Evolutionary conservation across 2,797 vertebrate species (phyloP), one percentile per base, ranked within the genome.

Genomic region (Pygocentrus nattereri): DNA sequence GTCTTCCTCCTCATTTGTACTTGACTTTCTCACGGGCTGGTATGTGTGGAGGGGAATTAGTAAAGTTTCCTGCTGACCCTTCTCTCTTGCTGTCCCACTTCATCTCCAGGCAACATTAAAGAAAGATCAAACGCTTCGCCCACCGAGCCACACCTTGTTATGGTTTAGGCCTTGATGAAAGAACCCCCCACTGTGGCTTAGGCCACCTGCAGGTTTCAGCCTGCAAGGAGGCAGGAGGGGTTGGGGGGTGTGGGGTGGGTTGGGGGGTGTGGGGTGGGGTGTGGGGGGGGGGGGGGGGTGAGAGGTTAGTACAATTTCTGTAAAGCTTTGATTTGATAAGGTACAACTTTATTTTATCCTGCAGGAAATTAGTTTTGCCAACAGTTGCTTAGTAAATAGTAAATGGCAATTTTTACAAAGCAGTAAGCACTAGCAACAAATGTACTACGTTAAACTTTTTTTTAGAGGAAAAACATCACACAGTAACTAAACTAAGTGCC

Each of bases 91-190:
- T 74, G 61, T 23, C 62, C 44, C 34, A 41, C 83, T 78, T 84
- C 74, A 78, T 81, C 74, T 65, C 71, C 50, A 73, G 41, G n/a
- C 62, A 81, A 21, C 61, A 74, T 81, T 74, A 80, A 84, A 64
- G 49, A 78, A 84, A 81, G 70, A 81, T 78, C 25, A 81, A 77
- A 84, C 58, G 31, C 76, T 19, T 52, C 13, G 25, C 54, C 61
- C 34, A n/a, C 16, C 50, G n/a, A 49, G 25, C 62, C 69, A 74
- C 65, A 78, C 62, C 79, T 70, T 76, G 70, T 80, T 52, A 62
- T 11, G 12, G 49, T 80, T 84, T 64, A 74, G 31, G 62, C 7
- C 34, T 59, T 78, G 79, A 81, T 74, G 50, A 84, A 81, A 81
- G 74, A 74, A 82, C 74, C n/a, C 78, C 74, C 61, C 52, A 12